A percentile compares a stretch with the other conserved stretches of the same genome.
Conservation (phyloP, 2,797 vertebrate genomes). For the Girardinus metallicus region DNA sequence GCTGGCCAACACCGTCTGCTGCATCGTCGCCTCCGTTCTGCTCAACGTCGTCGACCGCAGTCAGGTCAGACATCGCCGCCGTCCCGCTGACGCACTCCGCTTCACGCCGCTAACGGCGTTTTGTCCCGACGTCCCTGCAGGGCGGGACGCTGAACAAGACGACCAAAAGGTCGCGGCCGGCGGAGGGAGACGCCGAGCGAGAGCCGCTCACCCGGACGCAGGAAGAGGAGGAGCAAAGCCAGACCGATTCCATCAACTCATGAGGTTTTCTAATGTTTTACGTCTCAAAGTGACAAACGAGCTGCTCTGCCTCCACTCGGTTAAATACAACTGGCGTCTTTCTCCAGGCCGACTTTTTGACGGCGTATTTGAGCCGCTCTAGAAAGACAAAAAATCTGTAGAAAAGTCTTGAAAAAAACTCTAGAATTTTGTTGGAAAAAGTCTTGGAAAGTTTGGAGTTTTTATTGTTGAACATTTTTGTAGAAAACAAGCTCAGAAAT, state of each 20-base stretch:
- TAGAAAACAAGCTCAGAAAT: too few species aligned
- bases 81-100: too few species aligned
- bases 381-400: too few species aligned
- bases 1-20: slow-evolving; percentile 83
- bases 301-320: not conserved
- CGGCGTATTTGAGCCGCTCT: too few species aligned
- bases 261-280: slow-evolving; percentile 20
- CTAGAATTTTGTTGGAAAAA: too few species aligned
- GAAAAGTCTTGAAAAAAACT: too few species aligned
- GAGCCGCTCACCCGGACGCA: slow-evolving; percentile 64
- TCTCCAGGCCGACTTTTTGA: not conserved
- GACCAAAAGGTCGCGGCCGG: slow-evolving; percentile 70
- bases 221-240: slow-evolving; percentile 52
- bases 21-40: slow-evolving; percentile 77
- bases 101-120: not conserved
- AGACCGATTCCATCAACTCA: slow-evolving; percentile 54
- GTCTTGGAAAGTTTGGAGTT: too few species aligned
- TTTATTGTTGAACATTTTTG: too few species aligned
- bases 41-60: slow-evolving; percentile 83
- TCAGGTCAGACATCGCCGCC: slow-evolving; percentile 69
- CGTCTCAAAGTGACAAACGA: not conserved
- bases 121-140: slow-evolving; percentile 54
- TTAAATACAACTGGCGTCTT: not conserved
- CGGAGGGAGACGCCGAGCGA: slow-evolving; percentile 52
- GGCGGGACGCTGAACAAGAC: slow-evolving; percentile 84